These are phyloP conservation scores for Criorhina ranunculi DNA, from an alignment of 2,888 invertebrate genomes.

Conservation along the genomic window DNA sequence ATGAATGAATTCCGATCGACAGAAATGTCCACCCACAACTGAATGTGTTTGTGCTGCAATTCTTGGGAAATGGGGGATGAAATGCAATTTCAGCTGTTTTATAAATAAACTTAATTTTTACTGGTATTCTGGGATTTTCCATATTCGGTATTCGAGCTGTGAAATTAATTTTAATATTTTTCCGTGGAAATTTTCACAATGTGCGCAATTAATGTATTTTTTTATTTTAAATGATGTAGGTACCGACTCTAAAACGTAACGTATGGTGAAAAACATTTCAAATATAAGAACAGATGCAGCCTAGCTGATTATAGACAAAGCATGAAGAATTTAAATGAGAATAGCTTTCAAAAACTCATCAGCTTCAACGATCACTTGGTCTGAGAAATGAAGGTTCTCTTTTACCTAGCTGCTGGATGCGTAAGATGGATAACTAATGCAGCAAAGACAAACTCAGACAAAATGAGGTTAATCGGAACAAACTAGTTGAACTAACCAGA, in stretches of 20 bases:
- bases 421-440: too few relatives aligned
- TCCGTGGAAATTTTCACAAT: constrained; percentile 2
- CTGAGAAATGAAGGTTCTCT: too few relatives aligned
- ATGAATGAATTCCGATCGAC: constrained; percentile 56
- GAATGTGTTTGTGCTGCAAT: constrained; percentile 6
- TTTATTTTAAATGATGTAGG: neutral
- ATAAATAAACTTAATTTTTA: constrained; percentile 53
- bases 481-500: too few relatives aligned
- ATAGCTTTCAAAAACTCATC: too few relatives aligned
- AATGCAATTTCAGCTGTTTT: constrained; percentile 52
- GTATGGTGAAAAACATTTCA: neutral
- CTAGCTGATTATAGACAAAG: too few relatives aligned
- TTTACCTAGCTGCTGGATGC: too few relatives aligned
- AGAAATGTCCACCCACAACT: constrained; percentile 51
- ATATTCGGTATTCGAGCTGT: constrained; percentile 30
- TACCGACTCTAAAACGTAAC: neutral
- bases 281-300: too few relatives aligned
- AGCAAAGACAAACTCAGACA: too few relatives aligned
- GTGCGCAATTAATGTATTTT: constrained; percentile 6
- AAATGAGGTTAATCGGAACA: too few relatives aligned
- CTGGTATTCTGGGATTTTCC: constrained; percentile 40
- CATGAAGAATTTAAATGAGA: too few relatives aligned
- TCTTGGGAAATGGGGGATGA: constrained; percentile 35
- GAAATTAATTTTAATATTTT: constrained; percentile 5
- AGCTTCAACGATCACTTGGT: too few relatives aligned